These are phyloP conservation scores for Propithecus deckenii DNA, from an alignment of 2,797 vertebrate genomes.

Conservation along the genomic window DNA sequence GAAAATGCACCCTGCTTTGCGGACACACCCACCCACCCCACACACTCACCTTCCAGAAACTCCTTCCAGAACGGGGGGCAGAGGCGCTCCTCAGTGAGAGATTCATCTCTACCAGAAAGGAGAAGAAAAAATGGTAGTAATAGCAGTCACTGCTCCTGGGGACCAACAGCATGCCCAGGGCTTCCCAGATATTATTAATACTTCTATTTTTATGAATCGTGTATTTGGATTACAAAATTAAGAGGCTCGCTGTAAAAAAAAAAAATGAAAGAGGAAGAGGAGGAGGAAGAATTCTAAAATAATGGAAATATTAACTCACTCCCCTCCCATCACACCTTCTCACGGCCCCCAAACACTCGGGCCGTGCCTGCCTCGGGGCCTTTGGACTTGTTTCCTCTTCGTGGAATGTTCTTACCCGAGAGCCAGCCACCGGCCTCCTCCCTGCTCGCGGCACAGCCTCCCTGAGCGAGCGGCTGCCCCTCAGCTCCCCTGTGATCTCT, in stretches of 20 bases:
- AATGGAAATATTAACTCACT: background rate
- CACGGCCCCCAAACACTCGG: background rate
- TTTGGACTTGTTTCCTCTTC: background rate
- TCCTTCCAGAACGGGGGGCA: background rate
- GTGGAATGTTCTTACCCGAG: background rate
- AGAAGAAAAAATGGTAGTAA: background rate
- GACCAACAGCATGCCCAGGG: background rate
- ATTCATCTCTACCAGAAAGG: constrained; percentile 19
- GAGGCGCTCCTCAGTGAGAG: background rate
- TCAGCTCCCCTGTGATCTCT: accelerated
- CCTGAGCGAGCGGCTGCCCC: background rate
- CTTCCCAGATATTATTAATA: constrained; percentile 3
- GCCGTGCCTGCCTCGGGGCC: constrained; percentile 14
- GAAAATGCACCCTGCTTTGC: background rate
- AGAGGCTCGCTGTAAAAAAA: background rate
- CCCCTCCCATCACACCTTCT: accelerated
- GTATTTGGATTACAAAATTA: constrained; percentile 34
- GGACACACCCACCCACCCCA: background rate
- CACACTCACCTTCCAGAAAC: background rate
- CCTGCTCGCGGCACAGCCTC: background rate
- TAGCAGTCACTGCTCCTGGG: background rate
- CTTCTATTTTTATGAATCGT: constrained; percentile 50
- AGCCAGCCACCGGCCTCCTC: background rate
- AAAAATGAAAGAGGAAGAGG: too few species aligned
- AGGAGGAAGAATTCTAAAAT: background rate